These are phyloP conservation scores for Zelleria hepariella DNA, from an alignment of 2,888 invertebrate species.

Conservation along the genomic window DNA sequence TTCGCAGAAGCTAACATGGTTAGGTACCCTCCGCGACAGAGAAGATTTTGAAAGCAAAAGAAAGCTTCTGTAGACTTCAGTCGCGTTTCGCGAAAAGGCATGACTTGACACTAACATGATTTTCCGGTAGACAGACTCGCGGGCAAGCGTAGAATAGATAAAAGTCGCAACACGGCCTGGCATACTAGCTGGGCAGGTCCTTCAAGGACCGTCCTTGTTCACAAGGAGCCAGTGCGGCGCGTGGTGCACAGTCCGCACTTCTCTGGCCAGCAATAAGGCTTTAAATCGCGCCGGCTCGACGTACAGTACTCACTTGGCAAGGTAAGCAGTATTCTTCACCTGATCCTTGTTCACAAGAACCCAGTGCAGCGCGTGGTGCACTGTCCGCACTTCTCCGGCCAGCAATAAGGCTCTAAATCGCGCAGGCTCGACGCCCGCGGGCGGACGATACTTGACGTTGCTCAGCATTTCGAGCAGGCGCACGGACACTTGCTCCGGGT, in stretches of 20 bases:
- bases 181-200: too few species aligned
- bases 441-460: constrained; percentile 85
- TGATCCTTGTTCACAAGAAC: constrained; percentile 80
- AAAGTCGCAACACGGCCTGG: too few species aligned
- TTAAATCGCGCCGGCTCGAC: constrained; percentile 57
- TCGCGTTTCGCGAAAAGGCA: too few species aligned
- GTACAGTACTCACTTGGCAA: constrained; percentile 77
- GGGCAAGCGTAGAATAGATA: too few species aligned
- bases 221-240: constrained; percentile 85
- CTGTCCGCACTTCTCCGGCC: constrained; percentile 79
- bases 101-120: too few species aligned
- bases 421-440: constrained; percentile 55
- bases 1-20: too few species aligned
- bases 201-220: too few species aligned
- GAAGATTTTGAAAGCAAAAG: too few species aligned
- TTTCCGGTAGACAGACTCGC: too few species aligned
- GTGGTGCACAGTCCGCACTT: constrained; percentile 81
- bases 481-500: constrained; percentile 81
- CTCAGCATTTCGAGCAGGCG: constrained; percentile 79
- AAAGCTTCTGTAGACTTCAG: too few species aligned
- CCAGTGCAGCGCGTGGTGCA: constrained; percentile 87
- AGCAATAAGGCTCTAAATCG: constrained; percentile 55
- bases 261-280: constrained; percentile 72
- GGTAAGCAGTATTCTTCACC: constrained; percentile 85
- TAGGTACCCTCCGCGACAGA: too few species aligned